These are phyloP conservation scores for Pteruthius melanotis DNA, from an alignment of 2,113 vertebrate species.

Conservation along the genomic window DNA sequence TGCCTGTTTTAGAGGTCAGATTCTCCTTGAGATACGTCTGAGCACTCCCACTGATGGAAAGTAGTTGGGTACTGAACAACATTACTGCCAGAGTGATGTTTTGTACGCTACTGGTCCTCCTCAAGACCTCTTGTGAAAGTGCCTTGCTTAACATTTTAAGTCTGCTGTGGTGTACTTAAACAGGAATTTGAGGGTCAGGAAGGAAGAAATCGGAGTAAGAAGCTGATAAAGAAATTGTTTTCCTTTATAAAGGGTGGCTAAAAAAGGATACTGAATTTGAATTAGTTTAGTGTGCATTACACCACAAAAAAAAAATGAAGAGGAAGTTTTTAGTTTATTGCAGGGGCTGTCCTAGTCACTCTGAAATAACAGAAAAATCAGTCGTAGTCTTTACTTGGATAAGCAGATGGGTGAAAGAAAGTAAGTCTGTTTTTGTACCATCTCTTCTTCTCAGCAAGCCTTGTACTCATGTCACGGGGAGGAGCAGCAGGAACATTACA, in stretches of 20 bases:
- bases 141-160: neutral
- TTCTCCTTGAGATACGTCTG: neutral
- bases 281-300: neutral
- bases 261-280: neutral
- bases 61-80: neutral
- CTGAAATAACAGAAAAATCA: neutral
- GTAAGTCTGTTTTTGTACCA: neutral
- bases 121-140: neutral
- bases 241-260: neutral
- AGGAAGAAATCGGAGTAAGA: neutral
- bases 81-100: neutral
- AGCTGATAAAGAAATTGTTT: neutral
- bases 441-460: neutral
- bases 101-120: neutral
- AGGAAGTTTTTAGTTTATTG: neutral
- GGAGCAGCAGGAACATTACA: slow-evolving; percentile 2
- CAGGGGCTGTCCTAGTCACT: neutral
- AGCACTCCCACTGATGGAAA: neutral
- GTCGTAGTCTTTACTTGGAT: neutral
- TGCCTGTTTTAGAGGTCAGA: neutral
- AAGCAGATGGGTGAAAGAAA: slow-evolving; percentile 15
- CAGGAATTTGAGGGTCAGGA: neutral
- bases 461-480: neutral
- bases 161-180: neutral
- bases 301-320: neutral